phyloP scores from a whole-genome alignment of 2,888 invertebrate genomes.

The Scrobipalpa costella region DNA sequence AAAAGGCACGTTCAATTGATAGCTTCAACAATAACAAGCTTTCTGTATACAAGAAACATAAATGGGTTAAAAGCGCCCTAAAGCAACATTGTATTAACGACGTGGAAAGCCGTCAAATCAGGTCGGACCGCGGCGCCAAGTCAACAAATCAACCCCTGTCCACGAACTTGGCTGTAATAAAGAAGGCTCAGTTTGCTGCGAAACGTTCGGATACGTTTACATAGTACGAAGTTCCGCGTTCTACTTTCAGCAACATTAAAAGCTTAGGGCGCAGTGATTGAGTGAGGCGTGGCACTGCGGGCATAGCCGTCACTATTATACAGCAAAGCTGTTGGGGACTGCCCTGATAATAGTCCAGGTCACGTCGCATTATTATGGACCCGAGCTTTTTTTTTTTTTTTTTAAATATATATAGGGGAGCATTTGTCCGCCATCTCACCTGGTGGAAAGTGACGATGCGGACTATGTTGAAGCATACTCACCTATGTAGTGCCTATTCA shows the following conservation, averaged over 20 bases:
- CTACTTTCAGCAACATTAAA: slow-evolving; percentile 69
- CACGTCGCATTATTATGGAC: slow-evolving; percentile 13
- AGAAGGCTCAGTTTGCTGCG: slow-evolving; percentile 48
- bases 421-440: no score
- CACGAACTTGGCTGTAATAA: slow-evolving; percentile 39
- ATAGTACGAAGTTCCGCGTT: slow-evolving; percentile 55
- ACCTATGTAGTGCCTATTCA: no score
- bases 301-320: slow-evolving; percentile 47
- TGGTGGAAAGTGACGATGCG: no score
- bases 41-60: slow-evolving; percentile 16
- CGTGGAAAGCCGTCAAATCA: slow-evolving; percentile 45
- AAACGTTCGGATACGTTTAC: slow-evolving; percentile 37
- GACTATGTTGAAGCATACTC: no score
- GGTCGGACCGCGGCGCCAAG: slow-evolving; percentile 45
- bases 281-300: slow-evolving; percentile 66
- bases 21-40: slow-evolving; percentile 5
- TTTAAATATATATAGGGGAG: no score
- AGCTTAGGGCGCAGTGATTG: slow-evolving; percentile 63
- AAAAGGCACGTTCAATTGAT: slow-evolving; percentile 10
- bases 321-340: slow-evolving; percentile 27
- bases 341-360: background rate
- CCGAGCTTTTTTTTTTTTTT: no score
- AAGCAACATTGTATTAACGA: slow-evolving; percentile 20
- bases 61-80: slow-evolving; percentile 19
- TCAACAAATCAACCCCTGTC: slow-evolving; percentile 54